phyloP scores from a whole-genome alignment of 2,113 vertebrate genomes.

The Archocentrus centrarchus region DNA sequence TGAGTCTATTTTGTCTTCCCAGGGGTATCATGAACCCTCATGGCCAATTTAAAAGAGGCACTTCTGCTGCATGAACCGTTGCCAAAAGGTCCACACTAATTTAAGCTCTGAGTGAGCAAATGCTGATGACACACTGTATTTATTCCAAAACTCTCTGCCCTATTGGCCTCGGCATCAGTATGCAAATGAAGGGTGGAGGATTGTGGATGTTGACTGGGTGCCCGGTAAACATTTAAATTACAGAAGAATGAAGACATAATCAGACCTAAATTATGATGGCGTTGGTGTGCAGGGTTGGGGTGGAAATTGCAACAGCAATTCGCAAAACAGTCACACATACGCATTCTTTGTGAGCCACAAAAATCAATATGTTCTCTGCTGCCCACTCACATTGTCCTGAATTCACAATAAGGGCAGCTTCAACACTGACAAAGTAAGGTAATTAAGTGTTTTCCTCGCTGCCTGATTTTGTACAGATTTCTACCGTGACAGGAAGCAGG shows the following conservation, averaged over 20 bases:
- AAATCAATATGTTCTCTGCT: slow-evolving; percentile 66
- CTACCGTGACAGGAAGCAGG: slow-evolving; percentile 15
- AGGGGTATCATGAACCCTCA: slow-evolving; percentile 40
- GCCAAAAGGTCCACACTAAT: slow-evolving; percentile 73
- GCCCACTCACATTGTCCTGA: slow-evolving; percentile 60
- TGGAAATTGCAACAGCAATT: slow-evolving; percentile 55
- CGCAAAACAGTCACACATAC: slow-evolving; percentile 53
- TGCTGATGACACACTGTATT: slow-evolving; percentile 74
- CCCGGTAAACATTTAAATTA: slow-evolving; percentile 77
- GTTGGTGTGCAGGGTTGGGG: slow-evolving; percentile 18
- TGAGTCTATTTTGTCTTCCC: slow-evolving; percentile 41
- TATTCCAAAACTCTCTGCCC: slow-evolving; percentile 72
- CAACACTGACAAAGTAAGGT: slow-evolving; percentile 61
- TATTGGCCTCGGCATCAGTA: slow-evolving; percentile 76
- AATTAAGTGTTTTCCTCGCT: slow-evolving; percentile 67
- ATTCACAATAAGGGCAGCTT: slow-evolving; percentile 53
- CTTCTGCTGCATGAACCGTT: slow-evolving; percentile 36
- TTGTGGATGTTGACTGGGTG: slow-evolving; percentile 62
- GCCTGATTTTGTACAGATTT: slow-evolving; percentile 45
- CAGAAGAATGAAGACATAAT: slow-evolving; percentile 71
- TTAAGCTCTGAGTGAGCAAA: slow-evolving; percentile 68
- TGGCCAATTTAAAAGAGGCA: slow-evolving; percentile 67
- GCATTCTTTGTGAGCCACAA: slow-evolving; percentile 48
- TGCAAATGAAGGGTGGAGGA: slow-evolving; percentile 74
- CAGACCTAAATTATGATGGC: slow-evolving; percentile 58